Conservation (phyloP, 2,113 vertebrate genomes). For the Xiphophorus maculatus region DNA sequence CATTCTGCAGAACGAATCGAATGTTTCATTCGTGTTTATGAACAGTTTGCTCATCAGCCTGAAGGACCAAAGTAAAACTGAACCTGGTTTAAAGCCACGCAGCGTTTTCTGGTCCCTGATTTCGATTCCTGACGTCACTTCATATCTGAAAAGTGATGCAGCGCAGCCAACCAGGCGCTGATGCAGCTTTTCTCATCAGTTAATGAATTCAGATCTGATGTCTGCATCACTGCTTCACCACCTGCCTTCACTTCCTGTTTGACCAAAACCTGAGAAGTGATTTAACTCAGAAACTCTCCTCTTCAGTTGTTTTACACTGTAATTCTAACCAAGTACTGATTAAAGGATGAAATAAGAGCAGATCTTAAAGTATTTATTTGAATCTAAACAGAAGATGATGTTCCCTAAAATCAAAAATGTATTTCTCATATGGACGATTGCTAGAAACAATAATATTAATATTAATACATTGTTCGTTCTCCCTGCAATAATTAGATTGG, state of each 20-base stretch:
- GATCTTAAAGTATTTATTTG: neutral
- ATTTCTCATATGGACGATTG: too few relatives aligned
- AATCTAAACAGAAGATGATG: too few relatives aligned
- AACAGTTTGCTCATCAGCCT: conserved; percentile 7
- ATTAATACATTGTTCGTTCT: too few relatives aligned
- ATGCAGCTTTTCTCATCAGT: conserved; percentile 41
- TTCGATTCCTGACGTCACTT: neutral
- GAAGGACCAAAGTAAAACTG: neutral
- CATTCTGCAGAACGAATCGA: neutral
- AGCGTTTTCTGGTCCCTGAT: neutral
- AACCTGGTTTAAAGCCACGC: neutral
- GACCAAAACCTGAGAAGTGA: neutral
- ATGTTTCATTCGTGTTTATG: neutral
- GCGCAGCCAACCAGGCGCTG: conserved; percentile 29
- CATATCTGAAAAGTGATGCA: neutral
- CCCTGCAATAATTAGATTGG: too few relatives aligned
- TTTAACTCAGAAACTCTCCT: neutral
- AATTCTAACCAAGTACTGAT: neutral
- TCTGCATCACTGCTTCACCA: conserved; percentile 13
- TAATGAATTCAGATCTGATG: conserved; percentile 34
- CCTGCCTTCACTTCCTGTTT: conserved; percentile 34
- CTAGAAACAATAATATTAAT: too few relatives aligned
- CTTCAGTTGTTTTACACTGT: neutral
- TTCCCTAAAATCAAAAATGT: too few relatives aligned
- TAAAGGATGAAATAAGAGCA: neutral